Evolutionary conservation across 1,140 invertebrate species (phyloP).

Genomic region (Agrypnia vestita): DNA sequence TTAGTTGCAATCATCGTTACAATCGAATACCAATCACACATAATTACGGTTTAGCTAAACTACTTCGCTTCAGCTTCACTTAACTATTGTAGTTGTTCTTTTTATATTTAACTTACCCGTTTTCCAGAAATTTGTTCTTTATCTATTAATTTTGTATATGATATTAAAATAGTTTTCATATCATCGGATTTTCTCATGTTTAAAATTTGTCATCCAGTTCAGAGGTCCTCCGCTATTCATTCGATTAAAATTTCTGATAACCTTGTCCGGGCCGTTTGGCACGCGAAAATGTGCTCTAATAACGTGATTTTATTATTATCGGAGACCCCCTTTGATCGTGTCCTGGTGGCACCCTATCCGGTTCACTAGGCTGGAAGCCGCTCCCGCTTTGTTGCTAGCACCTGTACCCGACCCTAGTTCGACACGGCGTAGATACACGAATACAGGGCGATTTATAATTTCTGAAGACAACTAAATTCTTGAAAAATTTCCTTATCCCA

Average conservation of each 20-base stretch:
- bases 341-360: conserved; percentile 9
- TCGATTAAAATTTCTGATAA: conserved; percentile 3
- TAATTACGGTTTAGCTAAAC: too few species aligned
- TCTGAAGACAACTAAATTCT: too few species aligned
- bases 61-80: too few species aligned
- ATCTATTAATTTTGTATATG: too few species aligned
- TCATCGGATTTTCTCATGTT: too few species aligned
- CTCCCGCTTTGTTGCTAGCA: neutral
- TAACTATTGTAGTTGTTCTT: too few species aligned
- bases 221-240: neutral
- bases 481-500: too few species aligned
- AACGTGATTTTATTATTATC: conserved; percentile 31
- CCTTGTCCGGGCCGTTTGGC: conserved; percentile 24
- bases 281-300: neutral
- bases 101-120: too few species aligned
- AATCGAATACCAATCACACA: too few species aligned
- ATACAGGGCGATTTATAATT: neutral
- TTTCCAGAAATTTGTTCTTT: too few species aligned
- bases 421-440: neutral
- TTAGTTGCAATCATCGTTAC: too few species aligned
- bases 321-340: neutral
- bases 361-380: conserved; percentile 2
- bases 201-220: neutral
- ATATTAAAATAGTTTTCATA: too few species aligned
- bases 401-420: neutral